Percentiles rank a stretch among this genome's conserved stretches.
phyloP scores from a whole-genome alignment of 2,888 invertebrate genomes.

The Aphodius sticticus region DNA sequence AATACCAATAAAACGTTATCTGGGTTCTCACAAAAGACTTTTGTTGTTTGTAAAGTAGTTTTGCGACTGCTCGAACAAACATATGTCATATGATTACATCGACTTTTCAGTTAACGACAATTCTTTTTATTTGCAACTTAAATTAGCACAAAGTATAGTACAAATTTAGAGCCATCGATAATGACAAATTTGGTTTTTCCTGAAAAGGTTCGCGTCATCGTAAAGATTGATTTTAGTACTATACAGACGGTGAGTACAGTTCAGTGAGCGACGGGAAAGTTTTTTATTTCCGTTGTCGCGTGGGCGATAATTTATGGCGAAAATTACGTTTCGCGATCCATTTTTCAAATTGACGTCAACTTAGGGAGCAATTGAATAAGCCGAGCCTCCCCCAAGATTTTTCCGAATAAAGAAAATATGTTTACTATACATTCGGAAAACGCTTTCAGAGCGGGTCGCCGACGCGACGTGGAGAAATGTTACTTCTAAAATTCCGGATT shows the following conservation, averaged over 20 bases:
- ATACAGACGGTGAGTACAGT: not conserved
- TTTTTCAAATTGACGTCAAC: constrained; percentile 17
- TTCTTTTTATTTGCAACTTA: too few relatives aligned
- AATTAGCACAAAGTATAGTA: not conserved
- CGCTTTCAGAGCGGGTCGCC: not conserved
- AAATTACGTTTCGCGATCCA: constrained; percentile 20
- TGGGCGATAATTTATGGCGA: constrained; percentile 14
- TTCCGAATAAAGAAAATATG: constrained; percentile 14
- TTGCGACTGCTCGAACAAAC: too few relatives aligned
- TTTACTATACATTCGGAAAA: constrained; percentile 17
- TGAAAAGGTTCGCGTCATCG: not conserved
- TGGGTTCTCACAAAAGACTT: too few relatives aligned
- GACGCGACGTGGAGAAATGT: constrained; percentile 10
- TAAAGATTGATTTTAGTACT: not conserved
- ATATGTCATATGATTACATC: too few relatives aligned
- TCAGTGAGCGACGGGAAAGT: not conserved
- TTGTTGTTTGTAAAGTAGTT: too few relatives aligned
- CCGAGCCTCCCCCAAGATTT: not conserved
- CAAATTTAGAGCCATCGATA: not conserved
- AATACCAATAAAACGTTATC: too few relatives aligned
- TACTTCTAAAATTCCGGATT: constrained; percentile 10
- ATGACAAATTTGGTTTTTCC: not conserved
- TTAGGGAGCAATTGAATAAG: constrained; percentile 13
- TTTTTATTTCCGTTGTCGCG: not conserved
- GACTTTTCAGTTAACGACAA: too few relatives aligned